These are phyloP conservation scores for Halcyon senegalensis DNA, from an alignment of 2,113 vertebrate species.

Conservation along the genomic window DNA sequence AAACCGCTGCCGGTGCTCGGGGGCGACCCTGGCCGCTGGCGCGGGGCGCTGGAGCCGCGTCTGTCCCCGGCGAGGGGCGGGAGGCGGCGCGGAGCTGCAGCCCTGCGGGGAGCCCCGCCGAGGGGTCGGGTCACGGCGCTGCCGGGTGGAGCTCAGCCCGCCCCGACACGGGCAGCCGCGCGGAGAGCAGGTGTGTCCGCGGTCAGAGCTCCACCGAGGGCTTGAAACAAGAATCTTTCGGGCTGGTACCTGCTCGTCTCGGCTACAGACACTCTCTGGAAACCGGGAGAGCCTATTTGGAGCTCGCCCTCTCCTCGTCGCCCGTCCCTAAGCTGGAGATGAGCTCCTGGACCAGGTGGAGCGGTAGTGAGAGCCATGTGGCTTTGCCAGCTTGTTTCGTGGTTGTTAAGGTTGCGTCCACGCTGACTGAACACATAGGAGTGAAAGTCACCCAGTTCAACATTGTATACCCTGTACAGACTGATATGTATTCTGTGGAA, in stretches of 20 bases:
- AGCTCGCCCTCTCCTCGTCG: neutral
- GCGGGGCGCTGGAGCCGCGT: neutral
- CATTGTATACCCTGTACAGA: no score
- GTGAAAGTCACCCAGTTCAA: neutral
- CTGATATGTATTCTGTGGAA: accelerated
- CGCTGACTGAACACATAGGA: neutral
- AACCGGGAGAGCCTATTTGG: neutral
- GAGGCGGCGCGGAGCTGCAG: neutral
- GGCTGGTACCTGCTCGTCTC: neutral
- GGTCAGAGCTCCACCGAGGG: neutral
- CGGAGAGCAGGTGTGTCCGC: neutral
- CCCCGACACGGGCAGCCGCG: neutral
- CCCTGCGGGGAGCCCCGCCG: neutral
- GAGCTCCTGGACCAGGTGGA: neutral
- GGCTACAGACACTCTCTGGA: neutral
- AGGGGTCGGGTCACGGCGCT: neutral
- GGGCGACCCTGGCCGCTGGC: no score
- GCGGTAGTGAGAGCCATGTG: neutral
- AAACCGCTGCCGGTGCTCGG: neutral
- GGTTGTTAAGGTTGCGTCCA: neutral
- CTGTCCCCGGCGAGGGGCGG: neutral
- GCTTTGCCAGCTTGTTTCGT: neutral
- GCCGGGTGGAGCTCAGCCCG: neutral
- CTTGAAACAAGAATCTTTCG: neutral
- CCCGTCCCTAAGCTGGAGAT: neutral